Evolutionary conservation across 2,113 vertebrate species (phyloP), one percentile per base, ranked within the genome.

Genomic region (Todiramphus chloris): DNA sequence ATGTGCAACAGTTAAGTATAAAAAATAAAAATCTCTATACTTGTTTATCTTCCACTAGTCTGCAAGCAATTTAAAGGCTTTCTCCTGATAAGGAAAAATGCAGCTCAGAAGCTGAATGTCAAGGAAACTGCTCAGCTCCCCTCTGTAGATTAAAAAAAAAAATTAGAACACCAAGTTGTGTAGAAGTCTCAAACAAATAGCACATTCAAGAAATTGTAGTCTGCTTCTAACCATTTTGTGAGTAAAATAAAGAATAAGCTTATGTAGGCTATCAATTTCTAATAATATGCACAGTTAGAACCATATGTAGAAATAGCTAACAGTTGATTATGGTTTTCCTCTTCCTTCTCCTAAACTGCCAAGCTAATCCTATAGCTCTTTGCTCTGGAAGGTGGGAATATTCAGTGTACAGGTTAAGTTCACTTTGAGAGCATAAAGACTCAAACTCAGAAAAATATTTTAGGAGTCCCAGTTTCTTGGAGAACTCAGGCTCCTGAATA

Each of bases 401-500:
- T 9, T 3, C 24, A 48, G 3, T 1, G 1, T 23, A 44, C 11
- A 50, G 31, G 2, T 6, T 9, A 2, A 15, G 4, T 28, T 90
- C 28, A 28, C 41, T 75, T 55, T 39, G 43, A 70, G 10, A 5
- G 25, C 14, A 66, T 25, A 70, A 81, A 77, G 8, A 13, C 11
- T 33, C 24, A 44, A 39, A 48, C 13, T n/a, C 23, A 46, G n/a
- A 30, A 62, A 41, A 75, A 39, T 2, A 31, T 46, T 58, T 63
- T 20, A 31, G 11, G 35, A 64, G 35, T 16, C 11, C 58, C 39
- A n/a, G 30, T 30, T 27, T 48, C 18, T 46, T 4, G 1, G 33
- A 50, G 20, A 83, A 27, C 35, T 50, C 10, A 0, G 10, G 35
- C 5, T 41, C 11, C 56, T 69, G 37, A 83, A 20, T 63, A 62